Percentiles rank a stretch among this genome's conserved stretches.
Conservation (phyloP, 2,113 vertebrate genomes). For the Hypocryptadius cinnamomeus region DNA sequence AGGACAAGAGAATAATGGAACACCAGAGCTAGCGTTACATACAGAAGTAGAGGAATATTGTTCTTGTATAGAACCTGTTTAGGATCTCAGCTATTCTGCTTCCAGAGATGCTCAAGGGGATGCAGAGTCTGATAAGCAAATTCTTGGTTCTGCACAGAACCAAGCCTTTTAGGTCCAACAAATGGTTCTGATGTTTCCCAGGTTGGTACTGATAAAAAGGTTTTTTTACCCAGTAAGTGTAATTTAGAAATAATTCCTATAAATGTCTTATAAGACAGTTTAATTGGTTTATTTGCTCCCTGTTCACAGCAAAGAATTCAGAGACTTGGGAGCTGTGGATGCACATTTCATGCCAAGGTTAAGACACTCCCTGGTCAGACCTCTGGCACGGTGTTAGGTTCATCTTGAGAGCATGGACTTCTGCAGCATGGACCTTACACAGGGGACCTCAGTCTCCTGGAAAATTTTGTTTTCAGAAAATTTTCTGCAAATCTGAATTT, state of each 20-base stretch:
- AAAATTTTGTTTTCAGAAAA: neutral
- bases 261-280: neutral
- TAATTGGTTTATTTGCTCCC: neutral
- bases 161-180: neutral
- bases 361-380: neutral
- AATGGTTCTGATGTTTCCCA: neutral
- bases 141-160: neutral
- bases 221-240: neutral
- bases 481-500: neutral
- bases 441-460: neutral
- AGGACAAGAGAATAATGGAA: neutral
- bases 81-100: neutral
- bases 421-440: neutral
- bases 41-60: neutral
- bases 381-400: neutral
- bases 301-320: neutral
- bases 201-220: neutral
- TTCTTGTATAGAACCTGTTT: neutral
- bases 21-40: neutral
- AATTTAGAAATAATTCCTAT: neutral
- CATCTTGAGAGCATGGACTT: neutral
- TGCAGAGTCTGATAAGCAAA: neutral
- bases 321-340: neutral
- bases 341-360: neutral
- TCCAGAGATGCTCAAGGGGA: neutral